Percentiles rank a stretch among this genome's conserved stretches.
These are phyloP conservation scores for Ictalurus furcatus DNA, from an alignment of 2,113 vertebrate species.

Conservation along the genomic window DNA sequence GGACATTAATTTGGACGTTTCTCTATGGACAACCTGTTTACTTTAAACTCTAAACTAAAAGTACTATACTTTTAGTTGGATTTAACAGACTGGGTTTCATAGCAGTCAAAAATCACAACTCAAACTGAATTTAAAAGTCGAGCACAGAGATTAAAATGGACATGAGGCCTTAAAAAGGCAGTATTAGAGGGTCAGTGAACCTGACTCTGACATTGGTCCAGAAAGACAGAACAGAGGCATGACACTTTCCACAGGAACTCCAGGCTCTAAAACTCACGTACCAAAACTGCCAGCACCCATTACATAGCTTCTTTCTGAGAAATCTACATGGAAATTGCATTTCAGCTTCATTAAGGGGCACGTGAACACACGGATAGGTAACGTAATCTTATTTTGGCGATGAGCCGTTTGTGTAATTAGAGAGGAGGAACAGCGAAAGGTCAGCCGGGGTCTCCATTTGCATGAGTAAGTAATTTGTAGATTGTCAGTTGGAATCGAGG, in stretches of 20 bases:
- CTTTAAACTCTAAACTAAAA: background rate
- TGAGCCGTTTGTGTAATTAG: constrained; percentile 98
- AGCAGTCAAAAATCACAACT: background rate
- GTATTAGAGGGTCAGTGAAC: background rate
- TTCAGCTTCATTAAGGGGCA: constrained; percentile 94
- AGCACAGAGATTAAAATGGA: background rate
- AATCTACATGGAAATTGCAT: constrained; percentile 99
- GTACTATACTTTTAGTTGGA: background rate
- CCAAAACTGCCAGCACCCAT: constrained; percentile 89
- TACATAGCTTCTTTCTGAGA: constrained; percentile 74
- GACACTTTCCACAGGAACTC: background rate
- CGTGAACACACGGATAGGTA: constrained; percentile 82
- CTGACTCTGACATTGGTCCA: constrained; percentile 25
- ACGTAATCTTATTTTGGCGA: constrained; percentile 96
- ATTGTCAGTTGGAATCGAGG: constrained; percentile 91
- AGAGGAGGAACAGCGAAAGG: constrained; percentile 88
- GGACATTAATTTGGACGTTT: background rate
- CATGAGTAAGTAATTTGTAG: constrained; percentile 99
- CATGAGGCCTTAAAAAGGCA: background rate
- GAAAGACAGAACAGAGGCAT: constrained; percentile 37
- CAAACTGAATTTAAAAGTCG: background rate
- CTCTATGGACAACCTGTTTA: background rate
- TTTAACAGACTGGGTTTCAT: background rate
- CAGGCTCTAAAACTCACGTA: constrained; percentile 64
- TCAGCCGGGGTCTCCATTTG: constrained; percentile 90